Base-by-base conservation (phyloP, 2,888 invertebrate species). In the Hirtodrosophila confusa region DNA sequence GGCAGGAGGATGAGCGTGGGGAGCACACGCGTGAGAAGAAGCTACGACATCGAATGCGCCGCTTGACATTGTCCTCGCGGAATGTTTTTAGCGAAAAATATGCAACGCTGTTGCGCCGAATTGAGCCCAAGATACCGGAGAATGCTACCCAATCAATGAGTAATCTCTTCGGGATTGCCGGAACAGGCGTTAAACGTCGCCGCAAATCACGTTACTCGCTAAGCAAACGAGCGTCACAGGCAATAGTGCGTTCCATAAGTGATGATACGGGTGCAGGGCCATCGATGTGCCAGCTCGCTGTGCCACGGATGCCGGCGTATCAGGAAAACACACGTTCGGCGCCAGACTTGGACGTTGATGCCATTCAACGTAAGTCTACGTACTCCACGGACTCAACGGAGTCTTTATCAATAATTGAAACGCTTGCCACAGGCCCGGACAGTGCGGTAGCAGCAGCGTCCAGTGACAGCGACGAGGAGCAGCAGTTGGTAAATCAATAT, bases 81-180 rank as follows among this genome's bases (percentile, higher is more conserved):
- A 93, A 93, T 85, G 93, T 95, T 31, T 93, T 95, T 10, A 92
- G 93, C 0, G 94, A 93, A 84, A 93, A 93, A 84, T 94, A 94
- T 76, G 93, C 92, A 0, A 93, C 93, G n/a, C 89, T 93, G n/a
- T 93, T 93, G 84, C 92, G 93, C 33, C 92, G 93, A 35, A 88
- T 58, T 9, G 83, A 85, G 40, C 86, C 89, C 6, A 85, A 76
- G 45, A 86, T 88, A 40, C 90, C 75, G 89, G 92, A 86, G 86
- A 89, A 71, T 91, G 93, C 72, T 73, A 93, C 73, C 4, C 90
- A 89, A 53, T 93, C 93, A 5, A 64, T 94, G 7, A 92, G 92
- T 73, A 93, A 93, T 0, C 93, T 92, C 41, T 91, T 93, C 0
- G 93, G 93, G 43, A 80, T 69, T n/a, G 53, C 53, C 37, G 62